These are phyloP conservation scores for Pararge aegeria DNA, from an alignment of 1,140 invertebrate genomes.

Conservation along the genomic window DNA sequence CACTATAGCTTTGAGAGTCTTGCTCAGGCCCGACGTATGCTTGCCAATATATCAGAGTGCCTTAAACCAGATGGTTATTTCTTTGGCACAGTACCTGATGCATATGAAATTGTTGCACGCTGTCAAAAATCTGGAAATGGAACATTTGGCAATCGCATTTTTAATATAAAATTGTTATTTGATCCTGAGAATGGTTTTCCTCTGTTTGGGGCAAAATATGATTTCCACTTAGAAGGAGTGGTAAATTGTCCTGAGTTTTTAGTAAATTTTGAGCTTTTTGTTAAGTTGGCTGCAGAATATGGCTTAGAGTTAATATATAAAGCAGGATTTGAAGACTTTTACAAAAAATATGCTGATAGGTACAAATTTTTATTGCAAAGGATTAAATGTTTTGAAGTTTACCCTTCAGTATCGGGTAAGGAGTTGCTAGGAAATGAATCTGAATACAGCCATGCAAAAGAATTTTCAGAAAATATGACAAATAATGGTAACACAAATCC, in stretches of 20 bases:
- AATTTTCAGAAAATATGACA: constrained; percentile 79
- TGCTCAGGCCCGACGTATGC: constrained; percentile 94
- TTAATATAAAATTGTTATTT: constrained; percentile 89
- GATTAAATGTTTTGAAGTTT: constrained; percentile 88
- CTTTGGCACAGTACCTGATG: constrained; percentile 97
- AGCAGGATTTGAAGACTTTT: constrained; percentile 91
- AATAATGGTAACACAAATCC: constrained; percentile 47
- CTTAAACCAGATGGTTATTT: constrained; percentile 95
- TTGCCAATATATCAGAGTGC: constrained; percentile 95
- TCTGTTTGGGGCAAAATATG: constrained; percentile 97
- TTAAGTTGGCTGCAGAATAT: constrained; percentile 90
- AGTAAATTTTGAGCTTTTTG: constrained; percentile 93
- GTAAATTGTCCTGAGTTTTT: constrained; percentile 99
- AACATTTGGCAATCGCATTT: constrained; percentile 94
- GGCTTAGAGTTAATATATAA: constrained; percentile 89
- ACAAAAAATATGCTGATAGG: constrained; percentile 83
- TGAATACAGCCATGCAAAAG: constrained; percentile 88
- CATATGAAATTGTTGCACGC: constrained; percentile 90
- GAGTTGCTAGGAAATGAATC: constrained; percentile 81
- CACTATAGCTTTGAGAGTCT: constrained; percentile 97
- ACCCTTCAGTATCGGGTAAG: constrained; percentile 80
- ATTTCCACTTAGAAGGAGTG: constrained; percentile 96
- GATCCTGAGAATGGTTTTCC: constrained; percentile 86
- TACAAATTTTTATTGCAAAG: constrained; percentile 84
- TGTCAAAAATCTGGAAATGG: constrained; percentile 82